Percentiles rank a stretch among this genome's conserved stretches.
These are phyloP conservation scores for Alligator mississippiensis DNA, from an alignment of 2,113 vertebrate species.

Conservation along the genomic window DNA sequence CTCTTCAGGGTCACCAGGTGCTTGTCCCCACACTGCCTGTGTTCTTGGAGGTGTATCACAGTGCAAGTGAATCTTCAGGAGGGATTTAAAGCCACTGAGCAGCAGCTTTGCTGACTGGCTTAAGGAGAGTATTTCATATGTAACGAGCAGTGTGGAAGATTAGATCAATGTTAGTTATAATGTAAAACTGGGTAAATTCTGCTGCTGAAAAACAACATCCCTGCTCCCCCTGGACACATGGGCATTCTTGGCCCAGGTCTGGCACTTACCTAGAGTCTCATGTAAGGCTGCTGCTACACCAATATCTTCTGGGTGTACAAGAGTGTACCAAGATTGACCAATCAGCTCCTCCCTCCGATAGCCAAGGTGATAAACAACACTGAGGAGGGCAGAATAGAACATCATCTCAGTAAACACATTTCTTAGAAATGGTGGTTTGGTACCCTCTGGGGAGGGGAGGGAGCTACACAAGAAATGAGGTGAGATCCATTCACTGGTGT, in stretches of 20 bases:
- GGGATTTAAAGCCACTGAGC: neutral
- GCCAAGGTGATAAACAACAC: constrained; percentile 82
- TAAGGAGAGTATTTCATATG: neutral
- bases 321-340: constrained; percentile 86
- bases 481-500: no score
- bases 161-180: neutral
- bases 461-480: neutral
- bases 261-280: constrained; percentile 78
- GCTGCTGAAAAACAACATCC: fast-evolving
- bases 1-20: neutral
- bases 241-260: neutral
- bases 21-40: neutral
- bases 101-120: neutral
- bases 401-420: neutral
- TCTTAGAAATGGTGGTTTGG: neutral
- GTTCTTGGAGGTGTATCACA: neutral
- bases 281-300: constrained; percentile 71
- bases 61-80: neutral
- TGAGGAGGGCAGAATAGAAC: constrained; percentile 39
- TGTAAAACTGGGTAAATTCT: neutral
- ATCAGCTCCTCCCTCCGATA: constrained; percentile 78
- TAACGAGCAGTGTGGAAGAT: neutral
- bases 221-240: fast-evolving
- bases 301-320: constrained; percentile 85
- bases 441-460: neutral